Evolutionary conservation across 1,140 invertebrate genomes (phyloP).

Genomic region (Lordiphosa clarofinis): DNA sequence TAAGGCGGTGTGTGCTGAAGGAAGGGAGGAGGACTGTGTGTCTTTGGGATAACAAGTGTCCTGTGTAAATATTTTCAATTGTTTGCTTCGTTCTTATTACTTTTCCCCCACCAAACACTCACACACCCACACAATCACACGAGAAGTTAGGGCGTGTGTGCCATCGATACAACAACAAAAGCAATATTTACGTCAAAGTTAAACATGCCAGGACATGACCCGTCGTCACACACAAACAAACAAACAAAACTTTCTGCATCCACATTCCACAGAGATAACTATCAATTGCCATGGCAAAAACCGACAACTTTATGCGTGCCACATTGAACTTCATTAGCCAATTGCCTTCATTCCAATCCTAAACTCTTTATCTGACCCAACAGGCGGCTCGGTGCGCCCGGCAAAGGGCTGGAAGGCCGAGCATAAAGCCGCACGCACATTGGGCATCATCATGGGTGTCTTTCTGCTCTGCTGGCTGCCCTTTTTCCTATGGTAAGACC

Average conservation of each 20-base stretch:
- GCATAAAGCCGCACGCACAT: slow-evolving; percentile 95
- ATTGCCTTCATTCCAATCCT: slow-evolving; percentile 32
- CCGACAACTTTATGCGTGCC: slow-evolving; percentile 29
- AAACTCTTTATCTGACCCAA: slow-evolving; percentile 58
- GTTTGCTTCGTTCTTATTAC: slow-evolving; percentile 74
- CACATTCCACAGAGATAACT: slow-evolving; percentile 30
- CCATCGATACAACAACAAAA: slow-evolving; percentile 39
- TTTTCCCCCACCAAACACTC: slow-evolving; percentile 34
- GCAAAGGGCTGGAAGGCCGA: slow-evolving; percentile 91
- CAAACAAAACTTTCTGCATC: slow-evolving; percentile 19
- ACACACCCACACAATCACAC: slow-evolving; percentile 11
- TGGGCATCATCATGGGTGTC: slow-evolving; percentile 96
- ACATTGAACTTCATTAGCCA: slow-evolving; percentile 52
- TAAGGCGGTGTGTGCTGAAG: slow-evolving; percentile 15
- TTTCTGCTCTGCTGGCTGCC: slow-evolving; percentile 98
- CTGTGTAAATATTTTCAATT: slow-evolving; percentile 78
- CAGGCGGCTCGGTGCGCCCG: slow-evolving; percentile 87
- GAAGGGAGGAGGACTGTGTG: slow-evolving; percentile 33
- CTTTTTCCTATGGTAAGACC: slow-evolving; percentile 94
- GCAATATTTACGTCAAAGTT: slow-evolving; percentile 65
- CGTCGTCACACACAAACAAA: slow-evolving; percentile 33
- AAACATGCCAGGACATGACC: slow-evolving; percentile 55
- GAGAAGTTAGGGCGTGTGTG: slow-evolving; percentile 11
- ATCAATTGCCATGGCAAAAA: slow-evolving; percentile 37
- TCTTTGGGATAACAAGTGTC: slow-evolving; percentile 75